Evolutionary conservation across 53 echinoderm and acorn worm genomes (phyloP).

Genomic region (Holothuria scabra): DNA sequence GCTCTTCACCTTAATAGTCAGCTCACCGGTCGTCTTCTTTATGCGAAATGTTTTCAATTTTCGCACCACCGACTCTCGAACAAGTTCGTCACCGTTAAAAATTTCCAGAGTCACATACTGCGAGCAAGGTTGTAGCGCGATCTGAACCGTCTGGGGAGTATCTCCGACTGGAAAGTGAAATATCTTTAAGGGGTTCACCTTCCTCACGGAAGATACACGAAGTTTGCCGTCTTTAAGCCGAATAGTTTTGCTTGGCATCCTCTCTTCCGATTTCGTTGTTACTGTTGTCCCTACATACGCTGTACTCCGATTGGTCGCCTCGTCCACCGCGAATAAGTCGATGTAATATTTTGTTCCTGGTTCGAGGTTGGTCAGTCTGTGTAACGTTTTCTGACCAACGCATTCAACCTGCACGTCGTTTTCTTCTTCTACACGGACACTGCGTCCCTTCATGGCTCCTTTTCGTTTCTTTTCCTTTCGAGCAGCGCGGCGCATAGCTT

Average conservation of each 20-base stretch:
- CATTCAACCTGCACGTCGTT: constrained; percentile 81
- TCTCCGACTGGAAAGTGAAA: constrained; percentile 84
- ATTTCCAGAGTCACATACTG: constrained; percentile 74
- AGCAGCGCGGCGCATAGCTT: constrained; percentile 67
- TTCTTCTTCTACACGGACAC: constrained; percentile 35
- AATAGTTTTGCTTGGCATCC: constrained; percentile 57
- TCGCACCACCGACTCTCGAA: constrained; percentile 72
- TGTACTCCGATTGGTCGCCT: constrained; percentile 79
- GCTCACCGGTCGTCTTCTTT: constrained; percentile 70
- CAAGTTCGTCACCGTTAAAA: constrained; percentile 69
- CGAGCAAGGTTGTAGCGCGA: constrained; percentile 89
- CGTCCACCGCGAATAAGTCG: constrained; percentile 91
- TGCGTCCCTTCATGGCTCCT: background rate
- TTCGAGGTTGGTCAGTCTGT: constrained; percentile 87
- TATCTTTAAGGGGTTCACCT: constrained; percentile 72
- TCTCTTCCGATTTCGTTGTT: constrained; percentile 65
- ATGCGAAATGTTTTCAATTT: constrained; percentile 82
- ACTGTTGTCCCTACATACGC: constrained; percentile 76
- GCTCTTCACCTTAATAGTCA: constrained; percentile 70
- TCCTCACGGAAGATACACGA: constrained; percentile 73
- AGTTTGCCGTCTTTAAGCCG: constrained; percentile 89
- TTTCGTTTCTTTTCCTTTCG: constrained; percentile 44
- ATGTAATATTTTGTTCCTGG: constrained; percentile 82
- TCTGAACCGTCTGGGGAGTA: constrained; percentile 61
- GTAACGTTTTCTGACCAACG: constrained; percentile 84